A percentile compares a stretch with the other conserved stretches of the same genome.
These are phyloP conservation scores for Latrodectus geometricus DNA, from an alignment of 1,140 invertebrate genomes.

Conservation along the genomic window DNA sequence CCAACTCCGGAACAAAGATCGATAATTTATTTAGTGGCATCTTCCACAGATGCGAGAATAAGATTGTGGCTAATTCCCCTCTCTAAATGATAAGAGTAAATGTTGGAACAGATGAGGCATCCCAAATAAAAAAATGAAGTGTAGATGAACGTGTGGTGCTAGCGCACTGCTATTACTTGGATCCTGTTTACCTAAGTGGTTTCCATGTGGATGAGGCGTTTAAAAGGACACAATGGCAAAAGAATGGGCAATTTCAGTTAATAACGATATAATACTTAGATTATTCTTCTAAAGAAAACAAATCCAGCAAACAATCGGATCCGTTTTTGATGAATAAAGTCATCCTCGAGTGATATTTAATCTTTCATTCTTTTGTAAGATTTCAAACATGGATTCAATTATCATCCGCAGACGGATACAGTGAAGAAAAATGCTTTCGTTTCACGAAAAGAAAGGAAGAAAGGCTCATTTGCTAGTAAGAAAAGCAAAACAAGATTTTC, in stretches of 20 bases:
- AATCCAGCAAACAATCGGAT: too few species aligned
- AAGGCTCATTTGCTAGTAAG: too few species aligned
- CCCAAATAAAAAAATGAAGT: background rate
- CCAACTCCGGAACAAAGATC: slow-evolving; percentile 23
- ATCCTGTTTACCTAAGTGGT: background rate
- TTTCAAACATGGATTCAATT: too few species aligned
- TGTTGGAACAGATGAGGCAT: slow-evolving; percentile 3
- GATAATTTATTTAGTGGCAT: slow-evolving; percentile 27
- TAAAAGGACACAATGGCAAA: background rate
- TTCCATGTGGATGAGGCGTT: background rate
- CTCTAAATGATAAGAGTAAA: slow-evolving; percentile 49
- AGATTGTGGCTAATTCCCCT: slow-evolving; percentile 24
- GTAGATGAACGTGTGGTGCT: background rate
- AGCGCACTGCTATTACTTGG: background rate
- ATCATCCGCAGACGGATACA: too few species aligned
- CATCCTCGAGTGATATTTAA: too few species aligned
- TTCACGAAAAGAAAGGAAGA: too few species aligned
- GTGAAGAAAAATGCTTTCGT: too few species aligned
- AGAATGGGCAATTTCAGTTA: background rate
- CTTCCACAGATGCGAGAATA: background rate
- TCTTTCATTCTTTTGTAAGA: too few species aligned
- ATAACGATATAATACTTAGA: background rate
- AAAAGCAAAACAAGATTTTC: too few species aligned
- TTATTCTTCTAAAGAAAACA: too few species aligned
- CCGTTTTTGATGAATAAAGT: too few species aligned